Base-by-base conservation (phyloP, 2,888 invertebrate species). In the Parasteatoda lunata region DNA sequence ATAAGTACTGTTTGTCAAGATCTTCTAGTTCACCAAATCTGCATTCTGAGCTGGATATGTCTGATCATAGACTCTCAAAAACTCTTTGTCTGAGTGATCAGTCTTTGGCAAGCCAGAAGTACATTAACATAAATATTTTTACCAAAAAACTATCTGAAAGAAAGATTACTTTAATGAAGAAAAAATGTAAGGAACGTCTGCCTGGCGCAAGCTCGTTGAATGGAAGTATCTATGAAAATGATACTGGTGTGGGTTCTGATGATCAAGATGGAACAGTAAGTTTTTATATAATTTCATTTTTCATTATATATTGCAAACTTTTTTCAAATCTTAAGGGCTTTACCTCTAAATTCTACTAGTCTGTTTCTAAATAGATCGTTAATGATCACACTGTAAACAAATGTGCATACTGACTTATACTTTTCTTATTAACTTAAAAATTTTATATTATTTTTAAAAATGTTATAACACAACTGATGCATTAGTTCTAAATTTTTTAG, bases 251-350 rank as follows among this genome's bases (percentile, higher is more conserved):
- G 15, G 82, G 81, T 13, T 87, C 86, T 64, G 88, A 88, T 75
- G 88, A 88, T 78, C 83, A 83, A 75, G 88, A 88, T 79, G 88
- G 88, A 48, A 69, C 66, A n/a, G 88, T 88, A 47, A 75, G 82
- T 76, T 13, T 52, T 45, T 13, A 9, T 71, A n/a, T 30, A 47
- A 47, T 70, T 49, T 49, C 45, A 6, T 73, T n/a, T 30, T 72
- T 72, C 15, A 54, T 54, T 54, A 30, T 0, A 30, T 2, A 1
- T 30, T 30, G 30, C 30, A 30, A 30, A 30, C n/a, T 30, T 30
- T 30, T 30, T 30, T 30, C 30, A 30, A 30, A 30, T 1, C 30
- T 30, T 30, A 30, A 2, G 1, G 2, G 30, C 30, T 30, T 2
- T 30, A 30, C 30, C 30, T 30, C 30, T 30, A 30, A 30, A 30